These are phyloP conservation scores for Drosophila teissieri DNA, from an alignment of 1,140 invertebrate species.

Conservation along the genomic window DNA sequence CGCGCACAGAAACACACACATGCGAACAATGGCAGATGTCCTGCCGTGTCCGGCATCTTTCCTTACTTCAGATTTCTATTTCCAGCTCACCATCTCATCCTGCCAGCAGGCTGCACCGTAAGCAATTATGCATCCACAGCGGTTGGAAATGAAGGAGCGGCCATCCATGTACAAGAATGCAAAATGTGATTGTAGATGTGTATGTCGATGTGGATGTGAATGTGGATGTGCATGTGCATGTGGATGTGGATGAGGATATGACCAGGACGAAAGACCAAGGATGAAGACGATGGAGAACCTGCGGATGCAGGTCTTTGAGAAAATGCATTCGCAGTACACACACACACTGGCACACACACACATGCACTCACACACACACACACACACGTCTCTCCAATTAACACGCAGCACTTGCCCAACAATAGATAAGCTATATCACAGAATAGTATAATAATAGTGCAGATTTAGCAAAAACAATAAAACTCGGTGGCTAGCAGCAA, in stretches of 20 bases:
- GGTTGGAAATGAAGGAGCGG: slow-evolving; percentile 45
- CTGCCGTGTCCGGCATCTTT: slow-evolving; percentile 68
- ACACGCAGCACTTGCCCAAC: slow-evolving; percentile 21
- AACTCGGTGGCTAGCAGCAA: neutral
- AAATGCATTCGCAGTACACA: slow-evolving; percentile 28
- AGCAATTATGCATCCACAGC: slow-evolving; percentile 65
- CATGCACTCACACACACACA: neutral
- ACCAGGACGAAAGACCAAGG: neutral
- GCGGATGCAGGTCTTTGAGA: slow-evolving; percentile 41
- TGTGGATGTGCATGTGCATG: slow-evolving; percentile 22
- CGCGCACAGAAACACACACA: neutral
- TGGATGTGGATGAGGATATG: slow-evolving; percentile 15
- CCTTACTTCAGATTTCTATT: slow-evolving; percentile 58
- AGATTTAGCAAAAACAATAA: slow-evolving; percentile 32
- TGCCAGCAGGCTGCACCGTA: slow-evolving; percentile 34
- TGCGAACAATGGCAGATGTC: slow-evolving; percentile 53
- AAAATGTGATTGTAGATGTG: slow-evolving; percentile 24
- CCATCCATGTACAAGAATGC: slow-evolving; percentile 33
- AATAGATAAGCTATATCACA: slow-evolving; percentile 39
- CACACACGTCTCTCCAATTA: slow-evolving; percentile 19
- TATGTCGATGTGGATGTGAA: slow-evolving; percentile 3
- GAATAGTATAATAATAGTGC: slow-evolving; percentile 42
- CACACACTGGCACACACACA: neutral
- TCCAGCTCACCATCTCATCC: slow-evolving; percentile 27
- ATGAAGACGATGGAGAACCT: slow-evolving; percentile 1